phyloP scores from a whole-genome alignment of 37 sponge, comb jelly and placozoan genomes.

The Haliclona indistincta region DNA sequence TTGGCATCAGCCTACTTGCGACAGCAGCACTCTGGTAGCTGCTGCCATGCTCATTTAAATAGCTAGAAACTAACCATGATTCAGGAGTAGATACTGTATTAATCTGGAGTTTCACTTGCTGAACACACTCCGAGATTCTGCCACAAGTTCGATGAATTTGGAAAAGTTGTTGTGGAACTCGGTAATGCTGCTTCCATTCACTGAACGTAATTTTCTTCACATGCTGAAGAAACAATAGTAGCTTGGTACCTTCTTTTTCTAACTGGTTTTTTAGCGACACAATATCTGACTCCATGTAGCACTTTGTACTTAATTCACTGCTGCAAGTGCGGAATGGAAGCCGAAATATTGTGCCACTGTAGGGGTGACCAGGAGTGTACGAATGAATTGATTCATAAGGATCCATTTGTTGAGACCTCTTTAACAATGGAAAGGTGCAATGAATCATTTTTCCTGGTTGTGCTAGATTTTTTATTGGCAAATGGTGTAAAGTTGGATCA shows the following conservation, averaged over 20 bases:
- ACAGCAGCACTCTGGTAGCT: background rate
- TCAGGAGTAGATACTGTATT: background rate
- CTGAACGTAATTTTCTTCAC: slow-evolving; percentile 8
- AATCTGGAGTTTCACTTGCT: background rate
- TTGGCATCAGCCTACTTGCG: background rate
- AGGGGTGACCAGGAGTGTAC: slow-evolving; percentile 31
- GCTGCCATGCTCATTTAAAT: background rate
- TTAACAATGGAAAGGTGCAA: background rate
- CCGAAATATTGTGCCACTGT: slow-evolving; percentile 59
- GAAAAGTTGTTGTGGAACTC: background rate
- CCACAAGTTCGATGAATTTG: background rate
- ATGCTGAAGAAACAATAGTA: background rate
- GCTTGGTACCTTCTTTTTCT: background rate
- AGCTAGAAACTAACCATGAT: background rate
- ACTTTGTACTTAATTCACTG: slow-evolving; percentile 56
- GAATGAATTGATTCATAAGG: slow-evolving; percentile 41
- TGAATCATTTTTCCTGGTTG: slow-evolving; percentile 18
- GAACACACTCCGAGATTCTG: too few relatives aligned
- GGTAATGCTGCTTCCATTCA: background rate
- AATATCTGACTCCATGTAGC: slow-evolving; percentile 19
- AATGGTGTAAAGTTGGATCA: slow-evolving; percentile 59
- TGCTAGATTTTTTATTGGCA: slow-evolving; percentile 35
- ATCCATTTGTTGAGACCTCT: slow-evolving; percentile 11
- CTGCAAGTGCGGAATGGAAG: slow-evolving; percentile 49
- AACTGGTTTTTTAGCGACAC: background rate